phyloP scores from a whole-genome alignment of 2,113 vertebrate species.

The Tursiops truncatus region DNA sequence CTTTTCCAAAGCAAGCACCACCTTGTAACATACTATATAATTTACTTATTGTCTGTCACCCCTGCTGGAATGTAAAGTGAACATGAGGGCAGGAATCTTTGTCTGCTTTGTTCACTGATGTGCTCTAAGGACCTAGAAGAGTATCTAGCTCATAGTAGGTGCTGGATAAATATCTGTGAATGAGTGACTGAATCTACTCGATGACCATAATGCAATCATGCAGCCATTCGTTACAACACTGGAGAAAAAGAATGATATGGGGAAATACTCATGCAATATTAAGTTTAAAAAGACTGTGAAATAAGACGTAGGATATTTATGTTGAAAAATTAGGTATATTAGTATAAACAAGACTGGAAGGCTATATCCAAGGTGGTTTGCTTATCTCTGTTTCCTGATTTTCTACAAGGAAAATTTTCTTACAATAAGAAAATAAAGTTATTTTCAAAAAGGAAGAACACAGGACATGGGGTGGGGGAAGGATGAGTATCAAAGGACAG shows the following conservation, averaged over 20 bases:
- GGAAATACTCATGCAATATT: not conserved
- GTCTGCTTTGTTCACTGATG: not conserved
- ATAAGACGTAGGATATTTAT: not conserved
- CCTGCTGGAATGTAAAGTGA: not conserved
- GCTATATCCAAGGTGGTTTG: not conserved
- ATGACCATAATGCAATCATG: fast-evolving
- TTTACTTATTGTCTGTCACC: not conserved
- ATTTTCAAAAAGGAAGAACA: not conserved
- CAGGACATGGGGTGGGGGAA: not conserved
- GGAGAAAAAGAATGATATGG: not conserved
- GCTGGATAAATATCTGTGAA: too few relatives aligned
- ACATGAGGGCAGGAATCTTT: not conserved
- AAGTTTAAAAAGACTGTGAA: not conserved
- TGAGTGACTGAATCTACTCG: not conserved
- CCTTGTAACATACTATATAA: not conserved
- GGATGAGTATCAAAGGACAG: fast-evolving
- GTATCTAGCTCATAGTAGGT: not conserved
- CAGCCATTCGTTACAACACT: not conserved
- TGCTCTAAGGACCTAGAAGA: not conserved
- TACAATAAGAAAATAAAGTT: not conserved
- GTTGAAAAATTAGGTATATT: not conserved
- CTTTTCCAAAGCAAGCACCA: not conserved
- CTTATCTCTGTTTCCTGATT: not conserved
- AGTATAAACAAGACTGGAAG: not conserved
- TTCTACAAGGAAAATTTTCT: not conserved